phyloP scores from a whole-genome alignment of 1,140 invertebrate genomes.

The Lucilia sericata region DNA sequence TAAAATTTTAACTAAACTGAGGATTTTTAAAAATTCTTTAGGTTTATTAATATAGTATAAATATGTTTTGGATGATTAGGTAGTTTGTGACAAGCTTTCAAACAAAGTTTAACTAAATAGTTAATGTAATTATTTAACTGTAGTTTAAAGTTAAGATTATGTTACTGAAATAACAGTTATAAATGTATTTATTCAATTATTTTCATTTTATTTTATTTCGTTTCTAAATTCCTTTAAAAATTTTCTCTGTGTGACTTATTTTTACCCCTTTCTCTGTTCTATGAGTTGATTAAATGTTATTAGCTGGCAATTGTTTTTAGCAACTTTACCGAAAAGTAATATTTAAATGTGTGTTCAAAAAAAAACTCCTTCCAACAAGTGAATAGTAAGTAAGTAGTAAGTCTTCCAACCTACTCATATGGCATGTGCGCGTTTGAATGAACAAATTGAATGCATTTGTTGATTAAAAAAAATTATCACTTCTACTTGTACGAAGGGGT shows the following conservation, averaged over 20 bases:
- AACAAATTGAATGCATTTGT: slow-evolving; percentile 66
- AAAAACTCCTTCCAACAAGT: too few relatives aligned
- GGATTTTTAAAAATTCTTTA: too few relatives aligned
- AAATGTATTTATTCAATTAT: too few relatives aligned
- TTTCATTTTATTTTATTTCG: too few relatives aligned
- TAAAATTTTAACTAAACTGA: too few relatives aligned
- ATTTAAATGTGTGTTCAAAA: slow-evolving; percentile 43
- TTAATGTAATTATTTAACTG: too few relatives aligned
- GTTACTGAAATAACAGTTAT: too few relatives aligned
- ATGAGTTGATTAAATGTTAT: slow-evolving; percentile 53
- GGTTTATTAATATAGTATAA: too few relatives aligned
- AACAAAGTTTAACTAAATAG: too few relatives aligned
- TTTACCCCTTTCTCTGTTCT: not conserved
- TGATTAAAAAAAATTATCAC: slow-evolving; percentile 64
- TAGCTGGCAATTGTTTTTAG: slow-evolving; percentile 63
- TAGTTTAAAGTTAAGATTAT: too few relatives aligned
- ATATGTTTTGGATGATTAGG: too few relatives aligned
- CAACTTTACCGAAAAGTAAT: slow-evolving; percentile 50
- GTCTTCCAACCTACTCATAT: slow-evolving; percentile 7
- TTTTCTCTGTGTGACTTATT: not conserved
- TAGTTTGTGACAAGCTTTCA: too few relatives aligned
- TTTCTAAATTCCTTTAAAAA: not conserved
- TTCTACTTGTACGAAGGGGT: slow-evolving; percentile 56
- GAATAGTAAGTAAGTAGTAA: not conserved
- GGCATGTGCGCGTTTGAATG: slow-evolving; percentile 47